phyloP scores from a whole-genome alignment of 2,888 invertebrate genomes.

The Drosophila mercatorum region DNA sequence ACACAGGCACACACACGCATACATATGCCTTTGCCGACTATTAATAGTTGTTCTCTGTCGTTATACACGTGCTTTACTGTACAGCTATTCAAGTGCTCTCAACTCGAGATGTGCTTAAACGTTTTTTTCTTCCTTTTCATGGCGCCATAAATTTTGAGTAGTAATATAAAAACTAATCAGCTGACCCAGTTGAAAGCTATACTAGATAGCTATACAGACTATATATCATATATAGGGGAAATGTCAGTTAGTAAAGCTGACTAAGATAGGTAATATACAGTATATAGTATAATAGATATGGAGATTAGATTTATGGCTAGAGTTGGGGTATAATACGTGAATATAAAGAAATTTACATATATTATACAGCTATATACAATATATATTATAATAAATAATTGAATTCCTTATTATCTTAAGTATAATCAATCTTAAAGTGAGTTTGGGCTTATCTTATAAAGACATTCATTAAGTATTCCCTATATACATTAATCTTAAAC shows the following conservation, averaged over 20 bases:
- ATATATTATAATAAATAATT: too few relatives aligned
- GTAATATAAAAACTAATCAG: slow-evolving; percentile 2
- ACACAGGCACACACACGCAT: slow-evolving; percentile 6
- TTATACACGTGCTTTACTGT: slow-evolving; percentile 54
- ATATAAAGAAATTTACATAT: background rate
- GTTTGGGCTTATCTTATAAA: background rate
- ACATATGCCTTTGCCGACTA: background rate
- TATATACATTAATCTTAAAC: background rate
- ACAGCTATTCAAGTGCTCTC: slow-evolving; percentile 44
- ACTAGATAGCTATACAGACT: background rate
- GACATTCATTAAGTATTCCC: background rate
- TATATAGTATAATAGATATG: background rate
- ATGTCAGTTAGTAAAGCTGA: too few relatives aligned
- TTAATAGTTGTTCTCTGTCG: slow-evolving; percentile 12
- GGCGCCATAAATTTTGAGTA: background rate
- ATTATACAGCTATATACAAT: background rate
- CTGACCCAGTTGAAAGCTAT: slow-evolving; percentile 25
- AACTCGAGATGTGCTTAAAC: slow-evolving; percentile 2
- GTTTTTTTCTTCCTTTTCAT: background rate
- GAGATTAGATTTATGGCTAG: too few relatives aligned
- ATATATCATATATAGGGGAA: background rate
- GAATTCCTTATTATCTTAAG: background rate
- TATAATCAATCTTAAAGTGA: too few relatives aligned
- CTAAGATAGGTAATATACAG: background rate
- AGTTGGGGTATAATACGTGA: too few relatives aligned